Evolutionary conservation across 2,888 invertebrate species (phyloP), one percentile per base, ranked within the genome.

Genomic region (Psylliodes chrysocephalus): DNA sequence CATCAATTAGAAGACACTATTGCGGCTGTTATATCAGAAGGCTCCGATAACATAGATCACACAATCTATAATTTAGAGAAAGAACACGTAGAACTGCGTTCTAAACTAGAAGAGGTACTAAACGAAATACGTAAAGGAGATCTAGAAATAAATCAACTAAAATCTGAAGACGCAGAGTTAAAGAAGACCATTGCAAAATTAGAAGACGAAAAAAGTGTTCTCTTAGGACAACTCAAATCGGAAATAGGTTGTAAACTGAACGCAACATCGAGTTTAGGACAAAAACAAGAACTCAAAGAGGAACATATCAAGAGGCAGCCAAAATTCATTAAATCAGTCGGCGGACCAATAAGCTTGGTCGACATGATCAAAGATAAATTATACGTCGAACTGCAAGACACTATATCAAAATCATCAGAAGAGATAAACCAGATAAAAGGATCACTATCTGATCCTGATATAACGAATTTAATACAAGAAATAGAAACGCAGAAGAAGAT

Each of bases 401-500:
- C 53, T 19, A 59, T 75, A 3, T 40, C 69, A 33, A 60, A 64
- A 17, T 71, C 72, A 6, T 55, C 71, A 1, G 52, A 63, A 12
- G 71, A 71, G 65, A 60, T 73, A 5, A 62, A 68, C n/a, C 46
- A 49, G 18, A 57, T 75, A 1, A 59, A 66, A 15, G 60, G 59
- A 8, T 42, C 60, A 6, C 40, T 71, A 3, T 68, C 71, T n/a
- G 71, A 73, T 63, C 59, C 64, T 15, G 70, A 72, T 22, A 66
- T 75, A 4, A 71, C 66, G 53, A 62, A 64, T 7, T 49, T 75
- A 14, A 44, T 74, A 7, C 63, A 73, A 53, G 73, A 74, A 44
- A 66, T 75, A 5, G 73, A 75, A 42, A 52, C 71, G 7, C 73
- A 73, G 14, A 73, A 73, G 55, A 65, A 70, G 6, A 60, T 73